These are phyloP conservation scores for Odontamblyopus lacepedii DNA, from an alignment of 2,797 vertebrate species.

Conservation along the genomic window DNA sequence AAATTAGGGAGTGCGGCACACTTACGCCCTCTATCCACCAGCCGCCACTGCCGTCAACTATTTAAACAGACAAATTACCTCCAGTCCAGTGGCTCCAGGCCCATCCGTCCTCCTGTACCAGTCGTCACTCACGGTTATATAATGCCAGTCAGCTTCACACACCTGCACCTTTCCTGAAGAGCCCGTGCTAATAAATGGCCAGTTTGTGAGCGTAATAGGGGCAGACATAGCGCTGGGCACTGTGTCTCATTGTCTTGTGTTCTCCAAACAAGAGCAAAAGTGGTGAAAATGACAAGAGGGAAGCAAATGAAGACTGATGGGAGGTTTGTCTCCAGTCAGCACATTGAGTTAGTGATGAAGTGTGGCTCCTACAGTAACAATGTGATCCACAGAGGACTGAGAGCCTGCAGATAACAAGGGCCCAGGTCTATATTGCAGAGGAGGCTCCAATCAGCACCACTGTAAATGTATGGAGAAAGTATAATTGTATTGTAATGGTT, in stretches of 20 bases:
- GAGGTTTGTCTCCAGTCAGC: constrained; percentile 54
- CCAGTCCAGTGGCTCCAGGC: too few relatives aligned
- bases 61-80: too few relatives aligned
- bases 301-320: constrained; percentile 74
- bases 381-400: constrained; percentile 28
- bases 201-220: constrained; percentile 19
- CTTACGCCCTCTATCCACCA: too few relatives aligned
- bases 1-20: too few relatives aligned
- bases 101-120: neutral
- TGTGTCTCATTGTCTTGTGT: constrained; percentile 36
- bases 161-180: constrained; percentile 14
- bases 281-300: constrained; percentile 42
- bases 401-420: constrained; percentile 42
- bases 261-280: constrained; percentile 14
- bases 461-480: neutral
- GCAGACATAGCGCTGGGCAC: constrained; percentile 29
- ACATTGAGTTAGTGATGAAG: constrained; percentile 55
- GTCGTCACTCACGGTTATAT: neutral
- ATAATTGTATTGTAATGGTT: neutral
- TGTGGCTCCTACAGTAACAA: constrained; percentile 58
- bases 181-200: constrained; percentile 4
- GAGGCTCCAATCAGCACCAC: constrained; percentile 45
- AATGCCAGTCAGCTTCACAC: neutral
- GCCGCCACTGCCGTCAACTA: too few relatives aligned
- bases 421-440: constrained; percentile 32